phyloP scores from a whole-genome alignment of 2,113 vertebrate genomes.

The Barnardius zonarius region DNA sequence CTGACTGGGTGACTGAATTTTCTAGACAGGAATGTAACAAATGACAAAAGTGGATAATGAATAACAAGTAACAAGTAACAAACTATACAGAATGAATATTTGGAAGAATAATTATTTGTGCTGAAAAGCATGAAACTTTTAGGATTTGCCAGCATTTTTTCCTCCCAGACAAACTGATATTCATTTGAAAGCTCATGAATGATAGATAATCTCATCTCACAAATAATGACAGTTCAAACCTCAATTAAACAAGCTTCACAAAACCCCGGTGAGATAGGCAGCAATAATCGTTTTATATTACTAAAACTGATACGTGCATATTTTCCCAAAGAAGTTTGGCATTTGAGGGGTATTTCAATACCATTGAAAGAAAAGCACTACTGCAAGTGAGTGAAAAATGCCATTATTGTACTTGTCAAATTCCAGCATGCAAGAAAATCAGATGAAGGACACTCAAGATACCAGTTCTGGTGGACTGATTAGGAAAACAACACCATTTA shows the following conservation, averaged over 20 bases:
- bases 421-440: slow-evolving; percentile 1
- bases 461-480: neutral
- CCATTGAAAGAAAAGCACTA: neutral
- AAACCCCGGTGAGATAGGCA: slow-evolving; percentile 19
- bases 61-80: neutral
- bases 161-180: neutral
- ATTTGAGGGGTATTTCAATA: neutral
- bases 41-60: neutral
- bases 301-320: neutral
- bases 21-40: neutral
- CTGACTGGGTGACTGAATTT: neutral
- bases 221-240: slow-evolving; percentile 46
- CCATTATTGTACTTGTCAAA: neutral
- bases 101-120: slow-evolving; percentile 39
- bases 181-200: slow-evolving; percentile 49
- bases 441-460: neutral
- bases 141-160: neutral
- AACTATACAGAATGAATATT: neutral
- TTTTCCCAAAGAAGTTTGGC: neutral
- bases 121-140: slow-evolving; percentile 29
- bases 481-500: slow-evolving; percentile 20
- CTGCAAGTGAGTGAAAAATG: slow-evolving; percentile 6
- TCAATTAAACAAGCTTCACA: slow-evolving; percentile 53
- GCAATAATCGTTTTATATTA: slow-evolving; percentile 23
- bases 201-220: slow-evolving; percentile 59